These are phyloP conservation scores for Fissipunctia ypsillon DNA, from an alignment of 2,888 invertebrate genomes.

Conservation along the genomic window DNA sequence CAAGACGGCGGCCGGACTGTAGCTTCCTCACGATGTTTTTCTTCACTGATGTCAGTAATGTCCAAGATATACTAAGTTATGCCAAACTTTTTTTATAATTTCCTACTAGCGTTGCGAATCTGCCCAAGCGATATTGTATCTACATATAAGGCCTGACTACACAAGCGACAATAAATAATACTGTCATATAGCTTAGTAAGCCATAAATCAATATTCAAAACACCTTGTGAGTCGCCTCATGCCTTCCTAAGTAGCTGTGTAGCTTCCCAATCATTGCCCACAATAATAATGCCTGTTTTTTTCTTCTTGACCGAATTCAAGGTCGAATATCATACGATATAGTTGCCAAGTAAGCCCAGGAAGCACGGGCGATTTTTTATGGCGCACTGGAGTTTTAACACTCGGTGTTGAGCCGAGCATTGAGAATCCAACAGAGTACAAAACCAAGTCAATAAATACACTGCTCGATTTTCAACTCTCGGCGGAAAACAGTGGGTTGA, in stretches of 20 bases:
- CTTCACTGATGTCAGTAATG: too few relatives aligned
- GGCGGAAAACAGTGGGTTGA: too few relatives aligned
- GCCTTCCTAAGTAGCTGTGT: constrained; percentile 14
- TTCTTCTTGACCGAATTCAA: constrained; percentile 43
- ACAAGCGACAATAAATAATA: background rate
- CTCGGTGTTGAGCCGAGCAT: too few relatives aligned
- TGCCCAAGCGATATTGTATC: background rate
- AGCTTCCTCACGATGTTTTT: too few relatives aligned
- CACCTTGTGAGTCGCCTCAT: constrained; percentile 8
- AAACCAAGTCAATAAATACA: too few relatives aligned
- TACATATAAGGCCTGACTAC: background rate
- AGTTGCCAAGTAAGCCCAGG: constrained; percentile 53
- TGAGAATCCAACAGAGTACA: too few relatives aligned
- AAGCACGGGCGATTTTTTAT: too few relatives aligned
- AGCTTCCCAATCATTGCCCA: constrained; percentile 52
- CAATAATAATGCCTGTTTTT: constrained; percentile 45
- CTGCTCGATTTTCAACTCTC: too few relatives aligned
- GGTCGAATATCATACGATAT: constrained; percentile 61
- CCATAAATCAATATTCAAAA: constrained; percentile 50
- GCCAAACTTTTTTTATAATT: background rate
- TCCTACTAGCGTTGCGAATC: background rate
- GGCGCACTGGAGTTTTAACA: too few relatives aligned
- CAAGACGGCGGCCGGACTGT: too few relatives aligned
- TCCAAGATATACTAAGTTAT: too few relatives aligned
- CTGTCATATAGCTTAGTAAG: constrained; percentile 10